These are phyloP conservation scores for Diplodus sargus DNA, from an alignment of 2,797 vertebrate species.

Conservation along the genomic window DNA sequence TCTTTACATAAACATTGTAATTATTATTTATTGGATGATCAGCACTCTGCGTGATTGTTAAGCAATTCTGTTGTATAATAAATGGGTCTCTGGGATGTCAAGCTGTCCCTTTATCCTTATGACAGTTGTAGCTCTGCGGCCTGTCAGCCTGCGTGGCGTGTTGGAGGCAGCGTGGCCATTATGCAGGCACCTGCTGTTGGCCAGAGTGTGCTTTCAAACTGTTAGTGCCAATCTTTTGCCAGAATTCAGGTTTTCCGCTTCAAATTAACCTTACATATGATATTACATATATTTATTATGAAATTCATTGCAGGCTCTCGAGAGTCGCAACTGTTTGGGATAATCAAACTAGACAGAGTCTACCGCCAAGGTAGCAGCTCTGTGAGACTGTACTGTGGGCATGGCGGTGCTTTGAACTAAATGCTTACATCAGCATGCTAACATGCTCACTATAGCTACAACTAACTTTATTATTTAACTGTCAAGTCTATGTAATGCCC, in stretches of 20 bases:
- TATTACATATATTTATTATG: too few relatives aligned
- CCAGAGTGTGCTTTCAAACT: constrained; percentile 31
- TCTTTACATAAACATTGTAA: constrained; percentile 52
- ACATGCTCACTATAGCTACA: too few relatives aligned
- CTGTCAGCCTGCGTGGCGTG: neutral
- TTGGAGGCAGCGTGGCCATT: constrained; percentile 12
- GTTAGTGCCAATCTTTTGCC: neutral
- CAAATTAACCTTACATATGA: neutral
- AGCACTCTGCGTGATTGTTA: constrained; percentile 46
- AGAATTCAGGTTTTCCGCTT: neutral
- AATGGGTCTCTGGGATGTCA: constrained; percentile 54
- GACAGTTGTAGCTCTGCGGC: constrained; percentile 16
- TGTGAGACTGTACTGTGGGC: too few relatives aligned
- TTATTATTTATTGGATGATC: constrained; percentile 49
- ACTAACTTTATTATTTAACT: neutral
- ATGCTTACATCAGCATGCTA: too few relatives aligned
- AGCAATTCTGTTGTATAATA: constrained; percentile 62
- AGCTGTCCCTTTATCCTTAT: constrained; percentile 28
- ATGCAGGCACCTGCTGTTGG: constrained; percentile 30
- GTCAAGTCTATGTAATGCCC: neutral
- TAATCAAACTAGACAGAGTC: neutral
- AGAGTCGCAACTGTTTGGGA: neutral
- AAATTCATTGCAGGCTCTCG: neutral
- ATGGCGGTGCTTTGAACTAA: too few relatives aligned
- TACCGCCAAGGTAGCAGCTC: too few relatives aligned